A percentile compares a stretch with the other conserved stretches of the same genome.
Evolutionary conservation across 2,888 invertebrate species (phyloP).

Genomic region (Stenichneumon culpator): DNA sequence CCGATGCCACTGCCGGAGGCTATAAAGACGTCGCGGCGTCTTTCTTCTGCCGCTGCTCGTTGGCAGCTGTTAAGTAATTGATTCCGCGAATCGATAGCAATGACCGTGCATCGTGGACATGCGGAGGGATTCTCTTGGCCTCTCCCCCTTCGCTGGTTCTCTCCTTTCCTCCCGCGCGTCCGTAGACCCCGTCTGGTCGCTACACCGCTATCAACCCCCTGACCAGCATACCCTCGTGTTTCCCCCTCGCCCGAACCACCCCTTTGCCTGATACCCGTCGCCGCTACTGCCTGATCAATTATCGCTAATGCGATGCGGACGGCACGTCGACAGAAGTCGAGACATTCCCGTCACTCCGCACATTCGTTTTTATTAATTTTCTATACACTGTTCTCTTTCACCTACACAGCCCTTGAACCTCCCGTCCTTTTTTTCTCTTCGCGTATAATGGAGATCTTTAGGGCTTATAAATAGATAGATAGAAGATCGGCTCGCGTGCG

Average conservation of each 20-base stretch:
- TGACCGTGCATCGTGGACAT: slow-evolving; percentile 61
- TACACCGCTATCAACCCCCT: slow-evolving; percentile 46
- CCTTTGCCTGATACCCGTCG: slow-evolving; percentile 1
- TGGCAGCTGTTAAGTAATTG: slow-evolving; percentile 71
- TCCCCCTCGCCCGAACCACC: slow-evolving; percentile 32
- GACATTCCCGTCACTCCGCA: slow-evolving; percentile 40
- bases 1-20: slow-evolving; percentile 34
- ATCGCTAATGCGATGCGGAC: slow-evolving; percentile 58
- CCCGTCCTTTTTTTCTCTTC: slow-evolving; percentile 1
- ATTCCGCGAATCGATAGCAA: slow-evolving; percentile 68
- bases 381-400: neutral
- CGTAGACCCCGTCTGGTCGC: slow-evolving; percentile 60
- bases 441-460: slow-evolving; percentile 8
- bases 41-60: slow-evolving; percentile 48
- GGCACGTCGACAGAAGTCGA: slow-evolving; percentile 15
- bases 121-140: slow-evolving; percentile 24
- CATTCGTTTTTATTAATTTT: slow-evolving; percentile 32
- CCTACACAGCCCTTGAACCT: neutral
- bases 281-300: slow-evolving; percentile 50
- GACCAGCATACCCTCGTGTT: slow-evolving; percentile 33
- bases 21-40: slow-evolving; percentile 63
- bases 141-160: neutral
- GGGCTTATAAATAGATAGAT: slow-evolving; percentile 47
- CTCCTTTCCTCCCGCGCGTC: slow-evolving; percentile 36
- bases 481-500: slow-evolving; percentile 63